phyloP scores from a whole-genome alignment of 2,888 invertebrate species.

The Amiota communis region DNA sequence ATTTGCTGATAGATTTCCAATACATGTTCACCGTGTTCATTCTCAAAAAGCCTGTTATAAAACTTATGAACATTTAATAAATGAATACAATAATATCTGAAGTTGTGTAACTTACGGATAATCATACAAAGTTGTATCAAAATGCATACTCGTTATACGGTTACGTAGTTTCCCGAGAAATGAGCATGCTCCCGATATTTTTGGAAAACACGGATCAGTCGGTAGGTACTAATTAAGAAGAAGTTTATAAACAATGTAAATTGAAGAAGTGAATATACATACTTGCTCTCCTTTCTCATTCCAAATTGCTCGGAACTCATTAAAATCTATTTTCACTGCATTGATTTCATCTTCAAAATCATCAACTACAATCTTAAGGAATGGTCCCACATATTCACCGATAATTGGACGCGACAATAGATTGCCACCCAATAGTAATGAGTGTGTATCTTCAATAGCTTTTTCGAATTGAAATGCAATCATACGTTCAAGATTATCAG shows the following conservation, averaged over 20 bases:
- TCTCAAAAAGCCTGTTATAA: slow-evolving; percentile 75
- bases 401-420: slow-evolving; percentile 84
- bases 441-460: slow-evolving; percentile 86
- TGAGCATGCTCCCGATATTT: slow-evolving; percentile 82
- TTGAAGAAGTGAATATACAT: slow-evolving; percentile 17
- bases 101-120: slow-evolving; percentile 75
- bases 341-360: slow-evolving; percentile 80
- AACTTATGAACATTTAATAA: background rate
- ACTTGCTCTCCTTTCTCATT: slow-evolving; percentile 48
- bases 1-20: slow-evolving; percentile 77
- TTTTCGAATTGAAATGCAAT: slow-evolving; percentile 86
- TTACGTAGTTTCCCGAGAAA: slow-evolving; percentile 81
- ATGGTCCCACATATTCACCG: slow-evolving; percentile 80
- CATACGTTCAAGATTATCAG: slow-evolving; percentile 83
- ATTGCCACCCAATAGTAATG: slow-evolving; percentile 82
- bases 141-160: slow-evolving; percentile 77
- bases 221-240: slow-evolving; percentile 72
- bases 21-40: slow-evolving; percentile 73
- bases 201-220: slow-evolving; percentile 82
- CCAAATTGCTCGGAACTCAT: slow-evolving; percentile 75
- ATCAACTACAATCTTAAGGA: slow-evolving; percentile 79
- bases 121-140: slow-evolving; percentile 78
- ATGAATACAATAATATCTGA: background rate
- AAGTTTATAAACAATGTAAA: background rate
- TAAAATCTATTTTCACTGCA: slow-evolving; percentile 78